These are phyloP conservation scores for Macaca mulatta DNA, from an alignment of 2,113 vertebrate species.

Conservation along the genomic window DNA sequence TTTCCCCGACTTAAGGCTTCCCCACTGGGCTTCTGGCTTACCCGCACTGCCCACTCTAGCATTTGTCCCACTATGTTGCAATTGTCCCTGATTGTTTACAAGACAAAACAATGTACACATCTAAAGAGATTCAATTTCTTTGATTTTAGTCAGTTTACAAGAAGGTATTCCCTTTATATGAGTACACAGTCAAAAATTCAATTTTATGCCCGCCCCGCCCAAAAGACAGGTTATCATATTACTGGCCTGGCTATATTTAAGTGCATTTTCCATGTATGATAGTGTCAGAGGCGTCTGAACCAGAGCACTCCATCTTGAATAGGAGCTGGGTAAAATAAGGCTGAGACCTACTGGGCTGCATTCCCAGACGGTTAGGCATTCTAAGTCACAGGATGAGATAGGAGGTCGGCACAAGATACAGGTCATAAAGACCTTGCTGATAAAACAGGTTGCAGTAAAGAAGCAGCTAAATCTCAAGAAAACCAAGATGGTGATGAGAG, in stretches of 20 bases:
- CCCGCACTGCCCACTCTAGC: not conserved
- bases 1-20: not conserved
- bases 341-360: too few species aligned
- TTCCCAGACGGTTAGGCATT: too few species aligned
- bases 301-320: too few species aligned
- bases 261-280: not conserved
- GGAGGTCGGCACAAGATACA: too few species aligned
- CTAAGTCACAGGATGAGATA: too few species aligned
- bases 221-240: not conserved
- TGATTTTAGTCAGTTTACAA: constrained; percentile 21
- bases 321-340: too few species aligned
- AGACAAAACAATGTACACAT: not conserved
- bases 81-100: too few species aligned
- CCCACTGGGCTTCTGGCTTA: rapidly evolving
- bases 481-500: too few species aligned
- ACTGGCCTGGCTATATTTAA: not conserved
- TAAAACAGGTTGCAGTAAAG: too few species aligned
- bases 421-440: too few species aligned
- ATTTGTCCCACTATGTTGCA: not conserved
- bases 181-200: not conserved
- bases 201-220: not conserved
- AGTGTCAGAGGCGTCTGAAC: too few species aligned
- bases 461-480: too few species aligned
- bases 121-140: not conserved
- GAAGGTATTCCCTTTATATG: not conserved